Conservation (phyloP, 2,888 invertebrate genomes). For the Miltochrista miniata region DNA sequence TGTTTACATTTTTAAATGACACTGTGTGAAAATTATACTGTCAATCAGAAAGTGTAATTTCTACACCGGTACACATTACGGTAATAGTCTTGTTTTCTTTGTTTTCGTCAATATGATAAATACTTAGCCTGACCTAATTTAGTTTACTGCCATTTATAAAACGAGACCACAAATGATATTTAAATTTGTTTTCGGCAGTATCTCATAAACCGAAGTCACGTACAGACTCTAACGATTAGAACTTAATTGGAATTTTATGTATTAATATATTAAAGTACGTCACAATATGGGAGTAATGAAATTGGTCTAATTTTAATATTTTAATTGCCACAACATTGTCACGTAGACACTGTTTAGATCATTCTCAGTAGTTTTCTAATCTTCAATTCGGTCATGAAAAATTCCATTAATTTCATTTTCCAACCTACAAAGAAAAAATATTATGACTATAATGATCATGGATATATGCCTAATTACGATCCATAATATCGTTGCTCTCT, state of each 20-base stretch:
- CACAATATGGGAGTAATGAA: neutral
- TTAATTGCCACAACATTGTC: neutral
- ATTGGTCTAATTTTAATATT: neutral
- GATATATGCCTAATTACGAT: too few species aligned
- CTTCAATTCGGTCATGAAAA: too few species aligned
- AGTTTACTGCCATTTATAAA: neutral
- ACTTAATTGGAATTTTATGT: neutral
- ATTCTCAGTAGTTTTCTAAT: too few species aligned
- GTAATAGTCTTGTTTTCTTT: too few species aligned
- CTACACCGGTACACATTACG: too few species aligned
- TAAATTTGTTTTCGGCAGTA: neutral
- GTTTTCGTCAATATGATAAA: neutral
- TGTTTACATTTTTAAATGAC: too few species aligned
- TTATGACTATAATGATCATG: too few species aligned
- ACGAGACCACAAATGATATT: neutral
- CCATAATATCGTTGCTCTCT: too few species aligned
- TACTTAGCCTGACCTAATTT: neutral
- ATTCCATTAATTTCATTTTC: too few species aligned
- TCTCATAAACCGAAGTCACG: neutral
- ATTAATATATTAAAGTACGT: neutral
- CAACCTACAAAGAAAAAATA: too few species aligned
- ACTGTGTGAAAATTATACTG: too few species aligned
- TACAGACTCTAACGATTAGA: neutral
- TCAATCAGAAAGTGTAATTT: too few species aligned
- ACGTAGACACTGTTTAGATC: neutral